phyloP scores from a whole-genome alignment of 2,888 invertebrate genomes.

The Hydrotaea cyrtoneurina region DNA sequence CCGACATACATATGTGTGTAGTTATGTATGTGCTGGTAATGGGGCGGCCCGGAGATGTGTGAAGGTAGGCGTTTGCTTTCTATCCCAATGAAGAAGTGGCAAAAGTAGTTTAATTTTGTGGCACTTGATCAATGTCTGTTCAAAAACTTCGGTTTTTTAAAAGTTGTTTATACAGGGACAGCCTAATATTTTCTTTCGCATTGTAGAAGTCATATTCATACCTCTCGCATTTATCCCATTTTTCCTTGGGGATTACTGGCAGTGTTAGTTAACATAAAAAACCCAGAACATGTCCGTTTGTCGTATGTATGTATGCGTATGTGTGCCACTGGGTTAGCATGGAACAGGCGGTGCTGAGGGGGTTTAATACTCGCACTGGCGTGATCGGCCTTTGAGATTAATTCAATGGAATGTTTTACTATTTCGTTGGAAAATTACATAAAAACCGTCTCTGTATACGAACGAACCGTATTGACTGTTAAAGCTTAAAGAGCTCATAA shows the following conservation, averaged over 20 bases:
- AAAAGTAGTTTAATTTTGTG: too few species aligned
- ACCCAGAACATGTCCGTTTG: neutral
- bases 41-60: too few species aligned
- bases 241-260: slow-evolving; percentile 28
- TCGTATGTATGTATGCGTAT: neutral
- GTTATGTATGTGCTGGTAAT: too few species aligned
- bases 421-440: slow-evolving; percentile 29
- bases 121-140: too few species aligned
- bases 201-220: neutral
- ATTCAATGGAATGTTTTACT: slow-evolving; percentile 1
- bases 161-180: neutral
- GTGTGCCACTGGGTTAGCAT: neutral
- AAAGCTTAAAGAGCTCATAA: neutral
- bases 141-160: too few species aligned
- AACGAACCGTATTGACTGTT: neutral
- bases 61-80: too few species aligned
- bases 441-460: neutral
- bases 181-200: too few species aligned
- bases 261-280: slow-evolving; percentile 4
- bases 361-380: neutral
- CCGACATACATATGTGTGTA: neutral
- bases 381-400: slow-evolving; percentile 31
- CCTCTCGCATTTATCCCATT: slow-evolving; percentile 14
- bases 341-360: neutral
- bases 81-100: too few species aligned